Conservation (phyloP, 2,888 invertebrate species). For the Agrochola lychnidis region DNA sequence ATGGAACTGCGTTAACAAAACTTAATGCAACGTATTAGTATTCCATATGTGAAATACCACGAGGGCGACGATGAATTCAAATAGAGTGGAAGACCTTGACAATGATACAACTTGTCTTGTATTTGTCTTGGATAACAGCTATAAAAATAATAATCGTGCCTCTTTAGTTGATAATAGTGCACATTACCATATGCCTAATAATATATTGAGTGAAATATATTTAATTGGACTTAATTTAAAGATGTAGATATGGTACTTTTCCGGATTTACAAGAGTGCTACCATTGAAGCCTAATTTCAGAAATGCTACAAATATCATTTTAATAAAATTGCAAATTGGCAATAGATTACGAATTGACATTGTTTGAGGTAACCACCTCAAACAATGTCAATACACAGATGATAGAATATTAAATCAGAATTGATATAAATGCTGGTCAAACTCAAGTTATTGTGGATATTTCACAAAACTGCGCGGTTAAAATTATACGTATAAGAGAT, state of each 20-base stretch:
- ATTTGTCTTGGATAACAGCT: conserved; percentile 77
- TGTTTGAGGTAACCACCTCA: too few relatives aligned
- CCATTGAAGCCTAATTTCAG: background rate
- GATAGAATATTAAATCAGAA: background rate
- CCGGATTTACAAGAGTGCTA: background rate
- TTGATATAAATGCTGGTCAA: background rate
- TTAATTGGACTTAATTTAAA: background rate
- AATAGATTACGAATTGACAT: background rate
- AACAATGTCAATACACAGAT: too few relatives aligned
- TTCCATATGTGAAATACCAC: conserved; percentile 82
- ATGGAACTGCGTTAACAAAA: conserved; percentile 73
- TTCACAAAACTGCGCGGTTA: background rate
- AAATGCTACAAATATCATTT: background rate
- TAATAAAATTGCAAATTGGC: background rate
- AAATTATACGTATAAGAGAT: background rate
- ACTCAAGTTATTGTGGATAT: background rate
- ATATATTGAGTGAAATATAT: background rate
- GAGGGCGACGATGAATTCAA: conserved; percentile 86
- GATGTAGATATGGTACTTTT: background rate
- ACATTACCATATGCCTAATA: conserved; percentile 6
- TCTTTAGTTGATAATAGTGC: conserved; percentile 29
- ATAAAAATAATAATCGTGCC: conserved; percentile 73
- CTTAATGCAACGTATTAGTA: conserved; percentile 81
- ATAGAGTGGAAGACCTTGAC: conserved; percentile 86
- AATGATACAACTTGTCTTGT: conserved; percentile 78